Percentiles rank a stretch among this genome's conserved stretches.
phyloP scores from a whole-genome alignment of 1,140 invertebrate genomes.

The Drosophila leontia region DNA sequence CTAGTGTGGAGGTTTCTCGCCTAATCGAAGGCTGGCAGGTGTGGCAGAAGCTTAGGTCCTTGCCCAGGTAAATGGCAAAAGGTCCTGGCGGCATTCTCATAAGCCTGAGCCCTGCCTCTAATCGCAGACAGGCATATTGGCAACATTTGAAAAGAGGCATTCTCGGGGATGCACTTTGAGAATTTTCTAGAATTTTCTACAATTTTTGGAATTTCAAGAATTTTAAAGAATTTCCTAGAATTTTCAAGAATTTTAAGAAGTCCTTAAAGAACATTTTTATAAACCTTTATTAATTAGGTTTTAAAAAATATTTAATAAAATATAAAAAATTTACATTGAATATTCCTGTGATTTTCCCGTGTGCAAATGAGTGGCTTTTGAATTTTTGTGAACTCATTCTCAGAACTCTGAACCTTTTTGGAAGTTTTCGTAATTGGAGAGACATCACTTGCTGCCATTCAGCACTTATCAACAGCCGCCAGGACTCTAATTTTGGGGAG shows the following conservation, averaged over 20 bases:
- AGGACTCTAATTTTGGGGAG: neutral
- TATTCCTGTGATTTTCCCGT: neutral
- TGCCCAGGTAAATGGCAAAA: slow-evolving; percentile 9
- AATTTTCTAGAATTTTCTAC: neutral
- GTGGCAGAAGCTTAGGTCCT: neutral
- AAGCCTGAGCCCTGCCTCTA: slow-evolving; percentile 20
- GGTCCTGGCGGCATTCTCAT: slow-evolving; percentile 14
- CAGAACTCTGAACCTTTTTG: neutral
- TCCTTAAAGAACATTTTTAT: too few species aligned
- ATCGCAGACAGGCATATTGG: slow-evolving; percentile 16
- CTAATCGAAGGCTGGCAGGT: slow-evolving; percentile 15
- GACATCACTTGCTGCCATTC: neutral
- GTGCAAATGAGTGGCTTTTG: neutral
- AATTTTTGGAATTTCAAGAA: too few species aligned
- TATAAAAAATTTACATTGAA: too few species aligned
- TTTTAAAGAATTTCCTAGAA: too few species aligned
- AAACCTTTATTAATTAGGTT: neutral
- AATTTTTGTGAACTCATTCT: neutral
- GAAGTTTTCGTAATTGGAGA: slow-evolving; percentile 24
- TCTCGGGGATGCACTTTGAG: neutral
- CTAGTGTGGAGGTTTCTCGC: neutral
- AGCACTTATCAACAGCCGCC: slow-evolving; percentile 37
- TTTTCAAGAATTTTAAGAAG: too few species aligned
- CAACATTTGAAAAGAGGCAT: slow-evolving; percentile 11
- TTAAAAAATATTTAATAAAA: neutral